These are phyloP conservation scores for Mimumesa dahlbomi DNA, from an alignment of 2,888 invertebrate genomes.

Conservation along the genomic window DNA sequence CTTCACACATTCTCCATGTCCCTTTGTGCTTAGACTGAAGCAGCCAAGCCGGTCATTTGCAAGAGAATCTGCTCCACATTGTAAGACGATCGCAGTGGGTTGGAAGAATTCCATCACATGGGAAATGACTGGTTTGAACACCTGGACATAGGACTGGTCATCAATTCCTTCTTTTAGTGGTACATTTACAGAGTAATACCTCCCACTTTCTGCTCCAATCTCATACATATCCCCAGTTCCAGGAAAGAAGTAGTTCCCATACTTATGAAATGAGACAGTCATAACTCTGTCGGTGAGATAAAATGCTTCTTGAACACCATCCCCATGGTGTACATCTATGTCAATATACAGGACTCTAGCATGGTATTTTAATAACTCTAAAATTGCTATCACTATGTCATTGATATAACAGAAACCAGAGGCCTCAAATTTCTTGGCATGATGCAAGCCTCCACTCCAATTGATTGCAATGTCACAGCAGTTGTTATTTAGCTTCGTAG, in stretches of 20 bases:
- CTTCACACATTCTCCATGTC: slow-evolving; percentile 98
- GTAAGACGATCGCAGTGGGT: slow-evolving; percentile 97
- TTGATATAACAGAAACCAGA: slow-evolving; percentile 99
- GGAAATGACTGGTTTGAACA: slow-evolving; percentile 96
- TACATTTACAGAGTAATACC: slow-evolving; percentile 99
- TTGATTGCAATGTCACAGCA: slow-evolving; percentile 98
- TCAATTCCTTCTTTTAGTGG: slow-evolving; percentile 99
- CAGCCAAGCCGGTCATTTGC: slow-evolving; percentile 97
- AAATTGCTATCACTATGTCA: slow-evolving; percentile 98
- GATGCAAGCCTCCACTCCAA: slow-evolving; percentile 99
- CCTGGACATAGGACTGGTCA: slow-evolving; percentile 92
- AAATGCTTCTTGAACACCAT: slow-evolving; percentile 98
- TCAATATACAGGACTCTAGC: slow-evolving; percentile 98
- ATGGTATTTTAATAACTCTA: slow-evolving; percentile 96
- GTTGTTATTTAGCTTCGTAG: slow-evolving; percentile 96
- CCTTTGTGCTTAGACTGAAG: slow-evolving; percentile 96
- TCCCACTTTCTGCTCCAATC: slow-evolving; percentile 96
- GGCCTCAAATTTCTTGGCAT: slow-evolving; percentile 99
- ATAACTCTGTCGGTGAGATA: slow-evolving; percentile 98
- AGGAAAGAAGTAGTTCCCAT: slow-evolving; percentile 98
- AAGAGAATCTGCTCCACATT: slow-evolving; percentile 99
- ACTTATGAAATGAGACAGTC: slow-evolving; percentile 99
- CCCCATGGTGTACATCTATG: slow-evolving; percentile 99
- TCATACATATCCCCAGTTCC: slow-evolving; percentile 99
- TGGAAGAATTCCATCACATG: slow-evolving; percentile 98